These are phyloP conservation scores for Psittacula echo DNA, from an alignment of 2,797 vertebrate genomes.

Conservation along the genomic window DNA sequence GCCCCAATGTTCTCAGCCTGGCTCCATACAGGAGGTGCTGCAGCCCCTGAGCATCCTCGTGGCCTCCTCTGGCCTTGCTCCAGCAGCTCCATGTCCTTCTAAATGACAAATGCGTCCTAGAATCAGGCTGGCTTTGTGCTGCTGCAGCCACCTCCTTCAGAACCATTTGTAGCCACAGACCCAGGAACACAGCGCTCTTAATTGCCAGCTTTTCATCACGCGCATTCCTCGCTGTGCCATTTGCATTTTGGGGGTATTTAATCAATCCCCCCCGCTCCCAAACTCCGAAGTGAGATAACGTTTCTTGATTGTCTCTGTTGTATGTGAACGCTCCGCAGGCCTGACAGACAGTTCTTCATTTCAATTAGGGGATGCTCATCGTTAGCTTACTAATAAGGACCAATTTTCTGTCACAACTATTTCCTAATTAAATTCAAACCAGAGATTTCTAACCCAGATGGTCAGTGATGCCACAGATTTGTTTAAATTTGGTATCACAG, in stretches of 20 bases:
- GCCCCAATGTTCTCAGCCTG: too few species aligned
- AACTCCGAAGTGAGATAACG: slow-evolving; percentile 43
- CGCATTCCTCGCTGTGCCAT: not conserved
- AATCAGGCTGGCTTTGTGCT: not conserved
- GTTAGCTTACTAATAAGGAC: slow-evolving; percentile 81
- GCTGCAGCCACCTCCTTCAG: not conserved
- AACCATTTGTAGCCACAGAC: not conserved
- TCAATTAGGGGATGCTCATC: slow-evolving; percentile 79
- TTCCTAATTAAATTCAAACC: slow-evolving; percentile 83
- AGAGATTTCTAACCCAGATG: slow-evolving; percentile 82
- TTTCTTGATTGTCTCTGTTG: slow-evolving; percentile 63
- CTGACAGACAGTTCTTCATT: slow-evolving; percentile 73
- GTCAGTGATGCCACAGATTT: slow-evolving; percentile 80
- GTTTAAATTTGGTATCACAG: slow-evolving; percentile 83
- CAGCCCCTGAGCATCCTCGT: too few species aligned
- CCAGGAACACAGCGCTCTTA: not conserved
- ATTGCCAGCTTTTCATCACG: not conserved
- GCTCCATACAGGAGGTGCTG: too few species aligned
- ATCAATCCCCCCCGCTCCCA: not conserved
- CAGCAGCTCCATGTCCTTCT: not conserved
- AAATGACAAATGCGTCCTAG: not conserved
- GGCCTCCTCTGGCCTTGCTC: too few species aligned
- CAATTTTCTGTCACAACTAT: slow-evolving; percentile 79
- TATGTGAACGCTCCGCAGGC: slow-evolving; percentile 62
- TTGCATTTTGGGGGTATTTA: slow-evolving; percentile 36